Evolutionary conservation across 2,797 vertebrate species (phyloP), one percentile per base, ranked within the genome.

Genomic region (Enteromius treurensis): DNA sequence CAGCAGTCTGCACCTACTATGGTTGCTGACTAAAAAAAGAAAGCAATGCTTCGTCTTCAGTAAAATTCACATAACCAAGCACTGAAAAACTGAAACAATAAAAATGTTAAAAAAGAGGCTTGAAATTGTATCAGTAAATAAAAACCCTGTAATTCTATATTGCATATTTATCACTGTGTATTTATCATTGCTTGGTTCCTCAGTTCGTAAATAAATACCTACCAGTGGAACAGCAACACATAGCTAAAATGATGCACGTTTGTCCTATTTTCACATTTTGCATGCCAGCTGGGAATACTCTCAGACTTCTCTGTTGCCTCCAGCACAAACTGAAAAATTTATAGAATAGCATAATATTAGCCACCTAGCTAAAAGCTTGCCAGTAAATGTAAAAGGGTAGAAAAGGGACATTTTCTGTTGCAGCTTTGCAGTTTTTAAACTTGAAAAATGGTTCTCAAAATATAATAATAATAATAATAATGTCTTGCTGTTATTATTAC

Each of bases 251-350:
- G 37, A 26, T 58, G 32, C 67, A 40, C 37, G 37, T 68, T 51
- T 29, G 40, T 74, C 26, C 32, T 21, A 9, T 76, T 55, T 40
- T 47, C 42, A 75, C 32, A 64, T 37, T 81, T 62, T 81, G 76
- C 68, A 68, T 55, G 75, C 29, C 86, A 82, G 55, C 40, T 64
- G 71, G 51, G 51, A 37, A 84, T 34, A 42, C 69, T 49, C 81
- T 83, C 69, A 67, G 60, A 49, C 69, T 49, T 58, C 77, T 85
- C 75, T 67, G 49, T 76, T 86, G 71, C 82, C 75, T 77, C 40
- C 23, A 81, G 82, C 84, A 71, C 78, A 45, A 82, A 76, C 65
- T 89, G 65, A 89, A 87, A 88, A 85, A 87, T 88, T 83, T n/a
- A 89, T 88, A 80, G 64, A 76, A 67, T 51, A 67, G 80, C 51